Base-by-base conservation (phyloP, 2,888 invertebrate genomes). In the Pammene fasciana region DNA sequence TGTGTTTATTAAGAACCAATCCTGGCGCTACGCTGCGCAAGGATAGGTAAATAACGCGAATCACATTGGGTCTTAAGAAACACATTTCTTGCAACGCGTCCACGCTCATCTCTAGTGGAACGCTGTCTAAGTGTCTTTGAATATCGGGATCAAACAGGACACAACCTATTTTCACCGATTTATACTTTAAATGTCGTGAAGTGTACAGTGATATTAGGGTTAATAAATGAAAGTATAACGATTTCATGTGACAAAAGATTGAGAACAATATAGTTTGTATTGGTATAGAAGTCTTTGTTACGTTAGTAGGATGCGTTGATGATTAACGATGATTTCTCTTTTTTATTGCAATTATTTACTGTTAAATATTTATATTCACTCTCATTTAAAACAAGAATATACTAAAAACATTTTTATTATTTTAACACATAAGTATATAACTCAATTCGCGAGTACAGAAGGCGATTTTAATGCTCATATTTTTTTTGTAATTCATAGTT, bases 191-290 rank as follows among this genome's bases (percentile, higher is more conserved):
- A 67, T 75, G 72, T 55, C 56, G 65, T 64, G 10, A 64, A 76
- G 76, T 77, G 76, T 74, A 72, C 64, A 65, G 65, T 70, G 60
- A 68, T 65, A 72, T 73, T 57, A 73, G 75, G 73, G 74, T 71
- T 68, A 64, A 70, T 71, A 72, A 74, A 75, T 70, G 74, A 75
- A 73, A 74, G 76, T 75, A 73, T 56, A 68, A 64, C 62, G 56
- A 54, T 50, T 70, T 71, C 68, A 56, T 71, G 62, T 71, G 72
- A 74, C 75, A 74, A 72, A 72, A 59, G 74, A 65, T 62, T 61
- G 57, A 48, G 66, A 71, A 70, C 57, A 71, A 64, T 52, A 59
- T 48, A 26, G 41, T 61, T 68, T 43, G 59, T 50, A 50, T 16
- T 52, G 70, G 56, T 61, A 71, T 62, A 62, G 13, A 45, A 66